Base-by-base conservation (phyloP, 2,888 invertebrate species). In the Netelia inedita region DNA sequence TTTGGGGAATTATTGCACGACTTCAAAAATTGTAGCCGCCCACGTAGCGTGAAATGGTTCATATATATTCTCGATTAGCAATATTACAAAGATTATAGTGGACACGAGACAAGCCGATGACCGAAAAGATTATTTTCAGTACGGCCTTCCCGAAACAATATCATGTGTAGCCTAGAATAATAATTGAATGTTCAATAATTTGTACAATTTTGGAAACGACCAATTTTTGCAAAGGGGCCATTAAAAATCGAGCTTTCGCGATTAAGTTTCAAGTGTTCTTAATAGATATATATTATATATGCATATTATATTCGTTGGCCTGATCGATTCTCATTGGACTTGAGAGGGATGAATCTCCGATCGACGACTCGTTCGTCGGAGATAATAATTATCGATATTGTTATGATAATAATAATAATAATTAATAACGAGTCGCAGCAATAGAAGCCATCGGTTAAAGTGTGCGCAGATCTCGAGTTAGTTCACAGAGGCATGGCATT, bases 401-500 rank as follows among this genome's bases (percentile, higher is more conserved):
- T 35, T 35, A 35, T 35, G 1, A 35, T 35, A 35, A 35, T 35
- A 35, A 35, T 5, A 16, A 63, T 74, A 28, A 35, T 50, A 61
- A 71, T 79, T 75, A 72, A 75, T 79, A 78, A 68, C 76, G 72
- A 65, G 68, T 83, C 83, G 85, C 82, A 50, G 66, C 79, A 85
- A 85, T 79, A 89, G 86, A 90, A 90, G 91, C 91, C 82, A 89
- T 90, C 84, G 88, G 89, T 91, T 91, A 90, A 85, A 89, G 87
- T 91, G 90, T 91, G 91, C 91, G 90, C 88, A 89, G 86, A 91
- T 89, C 90, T 91, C 88, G 88, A 89, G 86, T 93, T 93, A 94
- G 94, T 94, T 94, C 93, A 94, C 94, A 93, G 93, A 93, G 93
- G 93, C 93, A 94, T 93, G 93, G 93, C 93, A 88, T 93, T 94